Base-by-base conservation (phyloP, 2,888 invertebrate genomes). In the Torymus auratus region DNA sequence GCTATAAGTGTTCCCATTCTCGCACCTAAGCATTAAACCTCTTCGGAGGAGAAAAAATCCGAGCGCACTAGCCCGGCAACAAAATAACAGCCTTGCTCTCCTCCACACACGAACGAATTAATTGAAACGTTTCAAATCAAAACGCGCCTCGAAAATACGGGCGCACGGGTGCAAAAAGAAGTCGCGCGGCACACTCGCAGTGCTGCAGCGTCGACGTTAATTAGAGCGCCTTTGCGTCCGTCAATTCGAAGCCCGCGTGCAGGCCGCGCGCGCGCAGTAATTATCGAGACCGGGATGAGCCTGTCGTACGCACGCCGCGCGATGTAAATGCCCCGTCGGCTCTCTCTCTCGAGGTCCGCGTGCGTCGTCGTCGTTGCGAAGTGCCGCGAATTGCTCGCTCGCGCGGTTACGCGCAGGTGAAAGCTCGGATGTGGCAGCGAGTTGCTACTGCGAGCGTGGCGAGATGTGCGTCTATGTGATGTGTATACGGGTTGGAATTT, bases 241-340 rank as follows among this genome's bases (percentile, higher is more conserved):
- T 78, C 58, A 14, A 62, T 77, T 68, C 50, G 61, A 13, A 15
- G 50, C 28, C 15, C 13, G 23, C 0, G 15, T n/a, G 41, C 17
- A 1, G 41, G 55, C 23, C 28, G 28, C 64, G 56, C 53, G n/a
- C 56, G 15, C 60, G 15, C 56, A 61, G 58, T 71, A 70, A 72
- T 80, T 78, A 82, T 68, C 72, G 50, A 61, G 50, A 61, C 53
- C 61, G 58, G 23, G 60, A 50, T 67, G 71, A 65, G 62, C 65
- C 65, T 60, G 73, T 60, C 75, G 62, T 68, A 50, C 41, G 14
- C 74, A 74, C 52, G 52, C 55, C 23, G 55, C 78, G 58, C 20
- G 20, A 72, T 78, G 81, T 76, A 81, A 83, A 79, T 81, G 67
- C 69, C 68, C n/a, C 13, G 61, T 15, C 72, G 28, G 15, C 3